Percentiles rank a stretch among this genome's conserved stretches.
phyloP scores from a whole-genome alignment of 1,140 invertebrate genomes.

The Brachionus angularis region DNA sequence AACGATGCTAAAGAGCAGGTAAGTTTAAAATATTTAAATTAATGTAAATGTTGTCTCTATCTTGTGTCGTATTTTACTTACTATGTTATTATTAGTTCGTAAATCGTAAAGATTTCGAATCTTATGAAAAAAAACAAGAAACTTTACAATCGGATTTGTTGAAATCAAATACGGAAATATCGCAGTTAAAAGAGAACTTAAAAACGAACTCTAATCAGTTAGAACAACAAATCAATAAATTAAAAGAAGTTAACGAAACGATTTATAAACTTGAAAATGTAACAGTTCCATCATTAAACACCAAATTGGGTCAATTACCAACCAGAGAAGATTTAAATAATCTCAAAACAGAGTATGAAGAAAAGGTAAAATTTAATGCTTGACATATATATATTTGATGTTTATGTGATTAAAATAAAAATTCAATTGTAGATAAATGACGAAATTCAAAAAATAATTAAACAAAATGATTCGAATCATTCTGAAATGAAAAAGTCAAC shows the following conservation, averaged over 20 bases:
- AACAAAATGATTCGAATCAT: constrained; percentile 12
- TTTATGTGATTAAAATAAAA: too few species aligned
- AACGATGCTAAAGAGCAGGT: constrained; percentile 13
- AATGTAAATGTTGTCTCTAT: background rate
- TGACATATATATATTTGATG: too few species aligned
- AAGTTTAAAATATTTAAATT: background rate
- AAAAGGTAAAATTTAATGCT: constrained; percentile 5
- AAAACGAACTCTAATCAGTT: background rate
- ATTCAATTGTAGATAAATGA: background rate
- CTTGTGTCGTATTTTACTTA: background rate
- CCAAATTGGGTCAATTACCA: background rate
- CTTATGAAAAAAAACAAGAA: background rate
- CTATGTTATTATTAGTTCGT: background rate
- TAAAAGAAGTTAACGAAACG: background rate
- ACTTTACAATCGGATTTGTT: background rate
- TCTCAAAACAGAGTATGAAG: background rate
- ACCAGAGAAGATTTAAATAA: background rate
- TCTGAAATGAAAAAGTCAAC: constrained; percentile 18
- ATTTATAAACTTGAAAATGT: constrained; percentile 10
- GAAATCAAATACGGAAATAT: background rate
- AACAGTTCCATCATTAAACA: background rate
- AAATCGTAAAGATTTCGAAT: background rate
- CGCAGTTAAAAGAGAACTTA: background rate
- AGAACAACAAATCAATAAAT: background rate
- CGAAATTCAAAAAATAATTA: constrained; percentile 15